Conservation (phyloP, 2,113 vertebrate genomes). For the Galeopterus variegatus region DNA sequence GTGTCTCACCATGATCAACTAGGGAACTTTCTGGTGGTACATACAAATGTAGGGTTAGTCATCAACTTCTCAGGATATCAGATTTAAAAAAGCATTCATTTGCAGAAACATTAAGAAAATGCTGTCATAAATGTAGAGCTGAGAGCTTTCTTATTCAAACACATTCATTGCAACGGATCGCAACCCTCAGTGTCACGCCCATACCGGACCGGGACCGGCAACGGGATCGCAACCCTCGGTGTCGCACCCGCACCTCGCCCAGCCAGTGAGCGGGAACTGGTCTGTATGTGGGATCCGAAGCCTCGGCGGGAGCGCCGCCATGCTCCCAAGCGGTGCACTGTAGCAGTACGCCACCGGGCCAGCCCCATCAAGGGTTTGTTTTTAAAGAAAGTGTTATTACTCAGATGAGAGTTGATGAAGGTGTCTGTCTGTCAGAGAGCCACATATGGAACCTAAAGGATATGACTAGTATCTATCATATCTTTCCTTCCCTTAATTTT, state of each 20-base stretch:
- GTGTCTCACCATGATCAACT: constrained; percentile 95
- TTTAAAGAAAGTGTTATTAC: not conserved
- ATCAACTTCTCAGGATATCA: constrained; percentile 84
- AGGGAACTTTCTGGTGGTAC: constrained; percentile 94
- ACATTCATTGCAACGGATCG: constrained; percentile 13
- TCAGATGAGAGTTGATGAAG: not conserved
- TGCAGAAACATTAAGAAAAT: constrained; percentile 75
- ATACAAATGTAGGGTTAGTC: constrained; percentile 93
- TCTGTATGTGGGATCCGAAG: too few relatives aligned
- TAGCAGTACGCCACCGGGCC: too few relatives aligned
- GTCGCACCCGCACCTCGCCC: too few relatives aligned
- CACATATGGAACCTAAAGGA: constrained; percentile 11
- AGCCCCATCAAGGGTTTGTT: not conserved
- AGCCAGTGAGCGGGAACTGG: too few relatives aligned
- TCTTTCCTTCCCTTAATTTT: constrained; percentile 16
- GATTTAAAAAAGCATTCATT: constrained; percentile 86
- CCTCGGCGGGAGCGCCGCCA: too few relatives aligned
- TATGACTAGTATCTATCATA: not conserved
- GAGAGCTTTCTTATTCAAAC: constrained; percentile 72
- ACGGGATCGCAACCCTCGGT: too few relatives aligned
- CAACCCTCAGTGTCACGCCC: too few relatives aligned
- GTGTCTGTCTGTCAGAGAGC: not conserved
- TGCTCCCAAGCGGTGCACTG: too few relatives aligned
- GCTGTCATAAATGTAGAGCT: constrained; percentile 69
- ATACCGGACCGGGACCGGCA: too few relatives aligned